Conservation (phyloP, 2,797 vertebrate species). For the Phaenicophaeus curvirostris region DNA sequence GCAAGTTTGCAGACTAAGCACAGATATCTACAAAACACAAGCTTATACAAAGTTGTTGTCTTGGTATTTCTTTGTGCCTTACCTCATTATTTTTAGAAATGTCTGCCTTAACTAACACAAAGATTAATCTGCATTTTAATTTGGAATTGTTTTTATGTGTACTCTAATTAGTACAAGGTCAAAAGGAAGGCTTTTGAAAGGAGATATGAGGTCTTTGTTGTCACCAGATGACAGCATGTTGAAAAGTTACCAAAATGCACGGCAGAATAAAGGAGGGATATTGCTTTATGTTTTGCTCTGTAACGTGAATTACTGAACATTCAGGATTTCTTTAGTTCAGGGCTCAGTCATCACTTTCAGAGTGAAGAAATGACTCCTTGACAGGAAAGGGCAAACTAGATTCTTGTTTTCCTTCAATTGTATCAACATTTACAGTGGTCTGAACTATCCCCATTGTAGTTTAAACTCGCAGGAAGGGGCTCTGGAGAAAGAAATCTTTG, state of each 20-base stretch:
- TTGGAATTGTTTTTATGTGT: constrained; percentile 6
- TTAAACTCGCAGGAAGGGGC: constrained; percentile 19
- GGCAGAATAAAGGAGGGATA: neutral
- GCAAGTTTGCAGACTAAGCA: neutral
- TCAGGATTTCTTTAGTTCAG: constrained; percentile 25
- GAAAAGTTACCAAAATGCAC: neutral
- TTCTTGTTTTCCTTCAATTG: constrained; percentile 46
- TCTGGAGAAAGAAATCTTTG: constrained; percentile 3
- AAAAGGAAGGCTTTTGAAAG: constrained; percentile 33
- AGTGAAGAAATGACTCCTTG: constrained; percentile 34
- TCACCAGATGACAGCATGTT: constrained; percentile 10
- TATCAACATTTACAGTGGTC: constrained; percentile 4
- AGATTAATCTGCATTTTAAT: constrained; percentile 21
- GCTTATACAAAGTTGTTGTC: neutral
- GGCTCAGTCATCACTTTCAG: constrained; percentile 38
- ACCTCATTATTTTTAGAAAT: constrained; percentile 31
- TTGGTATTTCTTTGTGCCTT: neutral
- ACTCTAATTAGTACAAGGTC: constrained; percentile 33
- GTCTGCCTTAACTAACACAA: neutral
- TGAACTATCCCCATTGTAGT: constrained; percentile 25
- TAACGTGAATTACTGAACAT: neutral
- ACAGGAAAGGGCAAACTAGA: constrained; percentile 41
- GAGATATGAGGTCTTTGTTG: neutral
- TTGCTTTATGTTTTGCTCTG: constrained; percentile 33
- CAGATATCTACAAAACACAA: neutral